phyloP scores from a whole-genome alignment of 2,113 vertebrate species.

The Paradoxurus hermaphroditus region DNA sequence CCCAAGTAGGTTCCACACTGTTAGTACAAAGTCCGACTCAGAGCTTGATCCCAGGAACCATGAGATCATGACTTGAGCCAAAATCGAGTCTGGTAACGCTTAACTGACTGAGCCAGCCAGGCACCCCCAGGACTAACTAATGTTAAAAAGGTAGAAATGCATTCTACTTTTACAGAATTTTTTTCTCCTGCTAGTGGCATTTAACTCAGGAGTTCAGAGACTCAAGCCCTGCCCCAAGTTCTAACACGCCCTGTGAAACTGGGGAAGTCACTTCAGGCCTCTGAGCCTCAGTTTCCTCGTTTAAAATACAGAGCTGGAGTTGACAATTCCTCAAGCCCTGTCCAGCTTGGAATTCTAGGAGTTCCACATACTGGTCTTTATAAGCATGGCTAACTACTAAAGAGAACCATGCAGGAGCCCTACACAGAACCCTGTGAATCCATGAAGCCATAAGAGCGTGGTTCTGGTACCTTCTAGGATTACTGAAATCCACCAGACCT shows the following conservation, averaged over 20 bases:
- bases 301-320: background rate
- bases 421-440: background rate
- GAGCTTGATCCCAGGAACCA: no score
- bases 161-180: background rate
- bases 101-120: no score
- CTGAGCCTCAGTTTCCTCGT: background rate
- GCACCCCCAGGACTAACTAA: background rate
- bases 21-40: no score
- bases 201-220: background rate
- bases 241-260: background rate
- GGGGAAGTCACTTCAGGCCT: background rate
- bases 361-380: background rate
- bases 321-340: background rate
- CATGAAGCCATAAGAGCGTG: background rate
- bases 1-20: no score
- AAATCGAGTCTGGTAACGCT: no score
- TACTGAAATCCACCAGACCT: constrained; percentile 41
- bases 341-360: background rate
- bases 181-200: background rate
- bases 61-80: no score
- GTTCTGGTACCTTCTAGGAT: constrained; percentile 51
- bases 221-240: background rate
- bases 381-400: background rate
- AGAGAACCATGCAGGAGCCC: background rate
- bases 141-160: background rate